Evolutionary conservation across 1,140 invertebrate species (phyloP).

Genomic region (Formica exsecta): DNA sequence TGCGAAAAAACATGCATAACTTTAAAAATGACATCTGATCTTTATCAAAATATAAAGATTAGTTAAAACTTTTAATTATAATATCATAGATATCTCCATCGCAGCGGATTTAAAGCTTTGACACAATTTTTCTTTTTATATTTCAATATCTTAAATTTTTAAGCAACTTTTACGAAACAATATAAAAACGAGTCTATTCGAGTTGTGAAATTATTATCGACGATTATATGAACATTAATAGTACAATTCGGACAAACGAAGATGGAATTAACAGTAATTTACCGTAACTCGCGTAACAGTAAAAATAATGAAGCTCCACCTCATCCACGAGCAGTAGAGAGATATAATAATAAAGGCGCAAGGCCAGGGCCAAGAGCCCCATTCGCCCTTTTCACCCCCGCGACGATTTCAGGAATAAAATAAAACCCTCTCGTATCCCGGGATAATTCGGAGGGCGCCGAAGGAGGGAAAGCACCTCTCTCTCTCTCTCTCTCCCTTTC

Average conservation of each 20-base stretch:
- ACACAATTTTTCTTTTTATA: background rate
- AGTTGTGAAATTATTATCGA: constrained; percentile 13
- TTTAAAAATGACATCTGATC: background rate
- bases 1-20: background rate
- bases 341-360: constrained; percentile 46
- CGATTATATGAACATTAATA: background rate
- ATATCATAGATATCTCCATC: background rate
- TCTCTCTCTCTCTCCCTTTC: constrained; percentile 19
- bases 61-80: background rate
- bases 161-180: background rate
- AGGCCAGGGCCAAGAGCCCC: constrained; percentile 44
- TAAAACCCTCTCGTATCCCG: constrained; percentile 70
- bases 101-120: background rate
- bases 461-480: background rate
- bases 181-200: background rate
- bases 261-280: background rate
- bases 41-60: background rate
- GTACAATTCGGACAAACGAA: background rate
- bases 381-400: constrained; percentile 17
- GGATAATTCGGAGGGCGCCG: constrained; percentile 67
- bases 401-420: constrained; percentile 76
- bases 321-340: constrained; percentile 8
- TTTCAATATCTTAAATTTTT: background rate
- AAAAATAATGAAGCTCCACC: constrained; percentile 36
- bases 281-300: background rate